Base-by-base conservation (phyloP, 2,888 invertebrate genomes). In the Rutpela maculata region DNA sequence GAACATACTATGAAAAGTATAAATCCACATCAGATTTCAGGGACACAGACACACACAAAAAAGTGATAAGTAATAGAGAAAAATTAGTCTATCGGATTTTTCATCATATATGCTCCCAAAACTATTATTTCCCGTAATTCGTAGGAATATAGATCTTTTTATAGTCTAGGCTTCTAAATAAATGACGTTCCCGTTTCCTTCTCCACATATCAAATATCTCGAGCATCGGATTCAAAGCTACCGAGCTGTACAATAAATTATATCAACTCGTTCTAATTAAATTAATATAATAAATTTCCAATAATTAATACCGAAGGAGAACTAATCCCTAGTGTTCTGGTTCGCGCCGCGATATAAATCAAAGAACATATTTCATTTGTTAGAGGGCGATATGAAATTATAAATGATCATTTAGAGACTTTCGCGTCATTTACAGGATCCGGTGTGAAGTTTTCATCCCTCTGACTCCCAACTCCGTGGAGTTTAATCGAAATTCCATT, bases 321-420 rank as follows among this genome's bases (percentile, higher is more conserved):
- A 65, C 19, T 17, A 65, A 38, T 19, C 7, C 35, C 38, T 65
- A 50, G 50, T 50, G 50, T 50, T 15, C 50, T 50, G 50, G 3
- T 18, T 22, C 65, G 9, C 19, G n/a, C 18, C 43, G 9, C 65
- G 17, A 43, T 43, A 65, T 65, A 65, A 65, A 65, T 65, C 65
- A 65, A 43, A 43, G 43, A 65, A 65, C 75, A 74, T 60, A 78
- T 78, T 72, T 75, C 73, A 75, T 75, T 74, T 70, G 75, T 76
- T 65, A 38, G 18, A 70, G 57, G 66, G 62, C 68, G 67, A 60
- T 73, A 76, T 74, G 73, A 78, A 74, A 78, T 71, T 76, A 76
- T 76, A 74, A 78, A 74, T 74, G 76, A 74, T 78, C 75, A 71
- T 60, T 76, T 62, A 17, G 74, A 56, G 63, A 76, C 76, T 76